Evolutionary conservation across 2,113 vertebrate genomes (phyloP), one percentile per base, ranked within the genome.

Genomic region (Pelecanus crispus): DNA sequence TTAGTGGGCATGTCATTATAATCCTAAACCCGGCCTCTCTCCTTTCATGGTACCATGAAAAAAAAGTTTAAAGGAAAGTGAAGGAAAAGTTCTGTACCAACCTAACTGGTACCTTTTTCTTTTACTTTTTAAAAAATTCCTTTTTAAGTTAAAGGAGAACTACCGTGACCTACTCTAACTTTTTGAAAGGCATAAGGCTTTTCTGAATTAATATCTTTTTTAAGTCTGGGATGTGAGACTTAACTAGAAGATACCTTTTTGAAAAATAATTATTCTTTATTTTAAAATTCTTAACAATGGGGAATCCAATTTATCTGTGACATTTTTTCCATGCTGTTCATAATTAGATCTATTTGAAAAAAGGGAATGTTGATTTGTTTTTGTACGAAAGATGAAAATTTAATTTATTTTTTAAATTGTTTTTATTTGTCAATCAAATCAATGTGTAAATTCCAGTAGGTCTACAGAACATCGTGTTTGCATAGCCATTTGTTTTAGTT

Each of bases 101-200:
- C 2, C 1, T 44, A 53, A 58, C 3, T 34, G 11, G 2, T 14
- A 8, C 0, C 0, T 20, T 84, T 81, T 83, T 34, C 7, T 72
- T 86, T 50, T 45, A 34, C 6, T 55, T 67, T 49, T 63, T 3
- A 1, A 36, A 72, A 65, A 73, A 24, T 5, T 89, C 19, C 4
- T 77, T 86, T 86, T 70, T 22, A 91, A 91, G 15, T 70, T 56
- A 47, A 70, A 84, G 29, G 19, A 62, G 40, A 86, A n/a, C 7
- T 5, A 52, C 4, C 3, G 26, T 67, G 38, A 85, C 32, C 12
- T 81, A 47, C 10, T 81, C 19, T 78, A 47, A 63, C 11, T 73
- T 74, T 91, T 32, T 80, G n/a, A 92, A 91, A 85, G 10, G 28
- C 10, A 28, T 44, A 71, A 53, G 15, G 4, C 2, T 77, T 67